Base-by-base conservation (phyloP, 2,888 invertebrate genomes). In the Ephialtes manifestator region DNA sequence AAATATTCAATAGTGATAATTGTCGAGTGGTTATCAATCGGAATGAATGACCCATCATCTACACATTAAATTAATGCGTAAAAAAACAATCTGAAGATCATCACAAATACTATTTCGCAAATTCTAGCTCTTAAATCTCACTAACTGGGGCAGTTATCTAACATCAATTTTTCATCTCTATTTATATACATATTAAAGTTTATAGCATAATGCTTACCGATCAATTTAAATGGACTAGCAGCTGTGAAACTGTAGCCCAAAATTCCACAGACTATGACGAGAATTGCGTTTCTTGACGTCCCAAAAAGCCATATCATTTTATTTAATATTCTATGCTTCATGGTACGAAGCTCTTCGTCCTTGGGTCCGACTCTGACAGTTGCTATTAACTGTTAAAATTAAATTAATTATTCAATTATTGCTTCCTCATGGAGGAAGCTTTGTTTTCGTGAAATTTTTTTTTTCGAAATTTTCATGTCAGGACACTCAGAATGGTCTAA, bases 201-300 rank as follows among this genome's bases (percentile, higher is more conserved):
- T 4, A 15, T 58, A 13, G 58, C 10, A 55, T 24, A n/a, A 58
- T 75, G 46, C 94, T 91, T 86, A 96, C 97, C 97, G 92, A 97
- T 97, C 71, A 97, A 95, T 86, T 95, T 95, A 88, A 97, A 96
- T 4, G 97, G 97, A 10, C 95, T 92, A 2, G 93, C 89, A 11
- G 94, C 95, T 71, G 95, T 95, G 90, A 97, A 96, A 89, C 96
- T 95, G 94, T 95, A 96, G 87, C 97, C 97, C 83, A 98, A 95
- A 77, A 95, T 94, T 81, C 97, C 97, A 89, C 97, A 96, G 24
- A 96, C 93, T 18, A 98, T 94, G n/a, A 98, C 98, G 81, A 98
- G 95, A 89, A 98, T 96, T 24, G 98, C 97, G 94, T 98, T 98
- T 86, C 98, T 95, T 15, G 97, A 97, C 1, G 97, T 97, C 81